Evolutionary conservation across 2,797 vertebrate species (phyloP), one percentile per base, ranked within the genome.

Genomic region (Halcyon leucocephala): DNA sequence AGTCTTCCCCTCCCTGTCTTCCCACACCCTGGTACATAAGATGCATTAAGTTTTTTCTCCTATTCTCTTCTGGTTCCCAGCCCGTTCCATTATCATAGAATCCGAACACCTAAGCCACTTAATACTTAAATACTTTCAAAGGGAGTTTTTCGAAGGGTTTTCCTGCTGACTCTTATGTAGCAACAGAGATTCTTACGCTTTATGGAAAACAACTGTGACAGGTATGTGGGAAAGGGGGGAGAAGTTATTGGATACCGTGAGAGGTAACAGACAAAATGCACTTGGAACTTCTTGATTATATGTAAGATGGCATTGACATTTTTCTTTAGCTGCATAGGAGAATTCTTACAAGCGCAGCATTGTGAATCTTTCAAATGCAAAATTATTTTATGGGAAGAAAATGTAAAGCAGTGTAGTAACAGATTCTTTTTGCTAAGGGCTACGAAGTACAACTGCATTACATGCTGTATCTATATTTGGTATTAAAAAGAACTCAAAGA

Each of bases 401-500:
- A 95, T 76, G 46, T 88, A 73, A 14, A 83, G 42, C 69, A 54
- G 10, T 26, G 24, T 80, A 67, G 87, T 62, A 95, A 65, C 7
- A 71, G n/a, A 73, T 67, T 69, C 41, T 82, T 82, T 90, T 93
- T 91, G 93, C 94, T 96, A 62, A 67, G 28, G 86, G 92, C 94
- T 94, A 67, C 9, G 19, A 76, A 87, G 52, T 78, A 96, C 74
- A 89, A 58, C 41, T 58, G 65, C 46, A 72, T 89, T 77, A 85
- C 58, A 58, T 91, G 79, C 39, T 94, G 15, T 93, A 92, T 96
- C 78, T 97, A 88, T 95, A 95, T 95, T 94, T 95, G 78, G 86
- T 78, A 91, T 90, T 94, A 79, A 83, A 95, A 93, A 87, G 76
- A 94, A 91, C 42, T 89, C 88, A 73, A 83, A 89, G 79, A 66